Base-by-base conservation (phyloP, 2,888 invertebrate species). In the Athetis lepigone region DNA sequence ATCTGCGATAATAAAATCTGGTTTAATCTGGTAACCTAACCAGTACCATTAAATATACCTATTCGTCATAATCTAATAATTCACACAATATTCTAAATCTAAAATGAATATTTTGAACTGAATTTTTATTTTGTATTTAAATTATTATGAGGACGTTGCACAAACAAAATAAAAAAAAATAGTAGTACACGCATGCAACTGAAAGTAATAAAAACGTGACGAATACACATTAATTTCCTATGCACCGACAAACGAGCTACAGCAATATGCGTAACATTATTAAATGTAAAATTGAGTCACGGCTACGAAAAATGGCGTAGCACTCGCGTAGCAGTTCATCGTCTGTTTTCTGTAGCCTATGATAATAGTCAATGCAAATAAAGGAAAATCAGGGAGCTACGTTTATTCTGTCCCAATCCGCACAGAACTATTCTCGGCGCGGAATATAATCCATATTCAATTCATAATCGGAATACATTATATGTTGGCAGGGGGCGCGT, bases 391-490 rank as follows among this genome's bases (percentile, higher is more conserved):
- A 68, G 64, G 59, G 47, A 56, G 47, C 39, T 46, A 49, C 67
- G 63, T 67, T 67, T 69, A 70, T 74, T 77, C 60, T 66, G 63
- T 59, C 55, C 45, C 42, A 58, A 69, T 62, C 47, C 45, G 40
- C n/a, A 42, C 43, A 43, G 45, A 79, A 77, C 61, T 80, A 68
- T 71, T 75, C 65, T 59, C 55, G 61, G 68, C 52, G 46, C 36
- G 43, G 60, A 64, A 68, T 65, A 61, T 75, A 69, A 75, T 75
- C 68, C 70, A 80, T 79, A 78, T 75, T 80, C 73, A 78, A 79
- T 80, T 80, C 73, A 75, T 79, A 80, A 76, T 71, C 67, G 70
- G 76, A 73, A 78, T 78, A 78, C 67, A 80, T 78, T 79, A 78
- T 49, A 55, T 55, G 61, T 59, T 33, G 51, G 77, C 49, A 62